Evolutionary conservation across 2,888 invertebrate species (phyloP).

Genomic region (Dicyrtoma fusca): DNA sequence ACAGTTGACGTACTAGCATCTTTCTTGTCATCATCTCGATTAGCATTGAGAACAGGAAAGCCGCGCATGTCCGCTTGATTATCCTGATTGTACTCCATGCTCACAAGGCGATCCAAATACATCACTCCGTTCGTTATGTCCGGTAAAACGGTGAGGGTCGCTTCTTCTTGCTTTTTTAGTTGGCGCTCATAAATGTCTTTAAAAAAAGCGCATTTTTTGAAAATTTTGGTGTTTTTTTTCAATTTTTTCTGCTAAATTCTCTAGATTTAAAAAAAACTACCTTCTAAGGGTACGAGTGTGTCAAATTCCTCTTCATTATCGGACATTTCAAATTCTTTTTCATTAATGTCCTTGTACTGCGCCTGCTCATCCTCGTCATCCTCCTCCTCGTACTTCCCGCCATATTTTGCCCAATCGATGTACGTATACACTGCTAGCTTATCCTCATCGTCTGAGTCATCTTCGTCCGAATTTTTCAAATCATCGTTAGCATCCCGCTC

Average conservation of each 20-base stretch:
- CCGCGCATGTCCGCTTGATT: slow-evolving; percentile 54
- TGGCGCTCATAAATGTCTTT: slow-evolving; percentile 44
- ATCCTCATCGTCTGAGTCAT: slow-evolving; percentile 43
- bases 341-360: slow-evolving; percentile 41
- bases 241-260: too few relatives aligned
- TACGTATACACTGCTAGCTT: slow-evolving; percentile 23
- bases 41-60: slow-evolving; percentile 36
- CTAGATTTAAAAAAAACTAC: slow-evolving; percentile 8
- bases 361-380: slow-evolving; percentile 39
- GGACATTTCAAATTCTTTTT: slow-evolving; percentile 48
- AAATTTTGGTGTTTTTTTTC: too few relatives aligned
- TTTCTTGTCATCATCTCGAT: slow-evolving; percentile 32
- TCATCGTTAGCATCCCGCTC: slow-evolving; percentile 28
- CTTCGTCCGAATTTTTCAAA: slow-evolving; percentile 12
- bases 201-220: not conserved
- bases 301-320: slow-evolving; percentile 52
- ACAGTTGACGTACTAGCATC: slow-evolving; percentile 21
- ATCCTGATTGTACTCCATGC: slow-evolving; percentile 52
- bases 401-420: slow-evolving; percentile 43
- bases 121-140: slow-evolving; percentile 50
- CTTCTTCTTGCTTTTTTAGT: slow-evolving; percentile 32
- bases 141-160: slow-evolving; percentile 42
- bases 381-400: slow-evolving; percentile 44
- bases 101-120: slow-evolving; percentile 51
- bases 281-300: slow-evolving; percentile 35